Evolutionary conservation across 2,888 invertebrate genomes (phyloP), one percentile per base, ranked within the genome.

Genomic region (Teleogryllus oceanicus): DNA sequence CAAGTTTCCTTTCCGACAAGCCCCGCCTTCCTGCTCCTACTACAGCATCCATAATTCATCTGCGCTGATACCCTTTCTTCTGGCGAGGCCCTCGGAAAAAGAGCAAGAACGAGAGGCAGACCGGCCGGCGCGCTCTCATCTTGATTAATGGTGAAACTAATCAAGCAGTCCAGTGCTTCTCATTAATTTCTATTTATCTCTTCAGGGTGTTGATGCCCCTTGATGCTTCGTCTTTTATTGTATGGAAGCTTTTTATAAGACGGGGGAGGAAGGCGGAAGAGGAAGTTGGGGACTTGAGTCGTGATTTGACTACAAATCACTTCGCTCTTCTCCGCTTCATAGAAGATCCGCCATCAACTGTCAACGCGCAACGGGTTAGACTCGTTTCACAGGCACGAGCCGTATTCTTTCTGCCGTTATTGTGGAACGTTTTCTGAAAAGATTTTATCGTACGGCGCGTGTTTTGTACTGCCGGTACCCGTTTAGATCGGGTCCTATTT

Each of bases 101-200:
- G 75, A 75, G 75, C n/a, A 21, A n/a, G 37, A 75, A 16, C 20
- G 20, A n/a, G 75, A 75, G 75, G 75, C 13, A n/a, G 37, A 21
- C 20, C 20, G 20, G 20, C 21, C 75, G 20, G 37, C n/a, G 12
- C 75, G 37, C 74, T 81, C 79, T 81, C 74, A 76, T 77, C 77
- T 50, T 81, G 81, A 81, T 81, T 81, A 81, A 81, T 80, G 78
- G 76, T 21, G 78, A 79, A 75, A 49, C 74, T 81, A 81, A 81
- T 81, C 81, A 81, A 79, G 74, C 79, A 50, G 62, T 77, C 78
- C 80, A 50, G 78, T 78, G 80, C 76, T 80, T 81, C 81, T 80
- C 79, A 81, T 81, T 81, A 81, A 80, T 81, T 81, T 81, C 78
- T 21, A 79, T 81, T 81, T 81, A 80, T 80, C 81, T 79, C 78